A percentile compares a stretch with the other conserved stretches of the same genome.
These are phyloP conservation scores for Thymelicus sylvestris DNA, from an alignment of 2,888 invertebrate genomes.

Conservation along the genomic window DNA sequence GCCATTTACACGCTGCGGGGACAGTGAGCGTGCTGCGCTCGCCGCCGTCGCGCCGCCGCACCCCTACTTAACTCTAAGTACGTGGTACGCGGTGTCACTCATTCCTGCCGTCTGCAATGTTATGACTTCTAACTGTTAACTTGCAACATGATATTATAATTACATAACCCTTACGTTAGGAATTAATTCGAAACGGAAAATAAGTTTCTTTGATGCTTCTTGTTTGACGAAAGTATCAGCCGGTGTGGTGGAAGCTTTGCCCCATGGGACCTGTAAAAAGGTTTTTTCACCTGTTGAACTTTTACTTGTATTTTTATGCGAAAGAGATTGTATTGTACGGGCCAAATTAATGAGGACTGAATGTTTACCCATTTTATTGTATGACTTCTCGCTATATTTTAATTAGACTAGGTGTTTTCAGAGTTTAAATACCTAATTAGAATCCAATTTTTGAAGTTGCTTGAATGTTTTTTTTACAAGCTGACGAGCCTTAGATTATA, in stretches of 20 bases:
- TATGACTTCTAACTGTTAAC: slow-evolving; percentile 19
- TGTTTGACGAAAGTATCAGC: neutral
- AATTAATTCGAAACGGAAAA: no score
- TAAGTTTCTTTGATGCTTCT: neutral
- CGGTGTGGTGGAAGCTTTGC: neutral
- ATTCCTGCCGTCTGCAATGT: slow-evolving; percentile 28
- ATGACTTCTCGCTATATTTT: no score
- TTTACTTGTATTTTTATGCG: neutral
- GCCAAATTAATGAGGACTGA: no score
- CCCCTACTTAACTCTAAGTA: slow-evolving; percentile 36
- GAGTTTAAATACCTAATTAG: no score
- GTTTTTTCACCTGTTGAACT: slow-evolving; percentile 9
- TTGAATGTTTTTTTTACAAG: no score
- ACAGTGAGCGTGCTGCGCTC: slow-evolving; percentile 52
- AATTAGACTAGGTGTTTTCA: no score
- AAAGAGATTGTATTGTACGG: neutral
- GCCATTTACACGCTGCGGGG: slow-evolving; percentile 75
- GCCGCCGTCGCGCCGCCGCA: slow-evolving; percentile 41
- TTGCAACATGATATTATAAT: slow-evolving; percentile 7
- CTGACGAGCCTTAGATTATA: no score
- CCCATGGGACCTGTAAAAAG: neutral
- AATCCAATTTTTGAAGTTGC: no score
- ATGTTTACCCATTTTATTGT: no score
- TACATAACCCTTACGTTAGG: neutral
- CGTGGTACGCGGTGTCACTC: slow-evolving; percentile 36